Base-by-base conservation (phyloP, 2,113 vertebrate species). In the Takifugu flavidus region DNA sequence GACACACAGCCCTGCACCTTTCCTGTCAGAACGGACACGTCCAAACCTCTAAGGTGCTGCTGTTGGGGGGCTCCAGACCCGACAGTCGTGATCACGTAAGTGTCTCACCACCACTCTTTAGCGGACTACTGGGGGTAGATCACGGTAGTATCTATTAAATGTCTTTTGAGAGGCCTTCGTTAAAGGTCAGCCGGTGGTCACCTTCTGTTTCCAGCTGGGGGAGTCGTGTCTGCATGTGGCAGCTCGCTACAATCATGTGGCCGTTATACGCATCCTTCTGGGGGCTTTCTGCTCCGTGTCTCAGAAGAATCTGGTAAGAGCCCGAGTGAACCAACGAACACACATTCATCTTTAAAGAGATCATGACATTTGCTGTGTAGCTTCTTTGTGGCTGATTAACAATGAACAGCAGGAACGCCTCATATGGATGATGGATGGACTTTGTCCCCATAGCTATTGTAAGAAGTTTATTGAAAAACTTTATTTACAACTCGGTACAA, bases 21-120 rank as follows among this genome's bases (percentile, higher is more conserved):
- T 94, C 96, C 3, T 98, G 95, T 90, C 96, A 99, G 88, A 99
- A 99, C 15, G 95, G 94, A 79, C 96, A 98, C 53, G 85, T 92
- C 69, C 95, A 99, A 87, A 97, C 94, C 64, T 79, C 90, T 4
- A 94, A 94, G 31, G 77, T 98, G 64, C 88, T 99, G 61, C 89
- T 99, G 60, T 91, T 99, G 59, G 96, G 93, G 49, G 96, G 95
- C 44, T 95, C 95, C 79, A 91, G 93, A 13, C 93, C 95, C 2
- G 95, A 99, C 85, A 91, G 90, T 83, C 96, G 93, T 88, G 98
- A 98, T 74, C 93, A 93, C 1, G 96, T 96, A 78, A 90, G 80
- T 70, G 5, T 53, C 1, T 5, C 20, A 20, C 45, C 45, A 47
- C 45, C 13, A 5, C 1, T 5, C 5, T n/a, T 47, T 20, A 20